A percentile compares a stretch with the other conserved stretches of the same genome.
Evolutionary conservation across 2,888 invertebrate species (phyloP).

Genomic region (Ommatoiulus sabulosus): DNA sequence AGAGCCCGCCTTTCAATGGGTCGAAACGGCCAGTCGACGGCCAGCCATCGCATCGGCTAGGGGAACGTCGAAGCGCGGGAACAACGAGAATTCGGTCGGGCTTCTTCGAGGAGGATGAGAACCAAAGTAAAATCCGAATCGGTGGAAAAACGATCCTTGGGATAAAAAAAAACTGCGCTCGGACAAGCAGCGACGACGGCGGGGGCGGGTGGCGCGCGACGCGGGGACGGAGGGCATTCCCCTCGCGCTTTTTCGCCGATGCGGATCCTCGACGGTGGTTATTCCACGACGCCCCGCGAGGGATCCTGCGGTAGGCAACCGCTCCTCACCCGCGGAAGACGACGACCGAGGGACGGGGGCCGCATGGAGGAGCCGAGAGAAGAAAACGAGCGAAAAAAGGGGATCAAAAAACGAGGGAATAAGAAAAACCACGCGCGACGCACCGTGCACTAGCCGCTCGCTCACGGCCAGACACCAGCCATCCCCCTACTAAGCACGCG

Average conservation of each 20-base stretch:
- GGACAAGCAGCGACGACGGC: neutral
- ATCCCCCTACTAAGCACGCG: neutral
- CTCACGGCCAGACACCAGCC: constrained; percentile 28
- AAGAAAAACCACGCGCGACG: neutral
- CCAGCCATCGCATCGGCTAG: neutral
- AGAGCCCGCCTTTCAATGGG: neutral
- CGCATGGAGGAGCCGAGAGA: neutral
- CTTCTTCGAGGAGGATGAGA: no score
- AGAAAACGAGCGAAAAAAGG: neutral
- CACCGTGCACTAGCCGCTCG: constrained; percentile 3
- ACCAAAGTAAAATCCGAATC: neutral
- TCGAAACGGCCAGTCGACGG: neutral
- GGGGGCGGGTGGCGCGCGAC: neutral
- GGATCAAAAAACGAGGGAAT: neutral
- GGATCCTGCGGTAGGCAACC: neutral
- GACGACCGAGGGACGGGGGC: neutral
- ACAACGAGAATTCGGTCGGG: neutral
- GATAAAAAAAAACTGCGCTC: neutral
- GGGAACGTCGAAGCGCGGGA: no score
- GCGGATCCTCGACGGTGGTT: neutral
- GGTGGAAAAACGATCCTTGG: neutral
- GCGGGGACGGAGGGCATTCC: neutral
- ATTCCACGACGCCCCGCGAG: neutral
- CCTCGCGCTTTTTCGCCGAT: neutral
- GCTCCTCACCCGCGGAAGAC: neutral